Conservation (phyloP, 2,113 vertebrate genomes). For the Nesospiza acunhae region DNA sequence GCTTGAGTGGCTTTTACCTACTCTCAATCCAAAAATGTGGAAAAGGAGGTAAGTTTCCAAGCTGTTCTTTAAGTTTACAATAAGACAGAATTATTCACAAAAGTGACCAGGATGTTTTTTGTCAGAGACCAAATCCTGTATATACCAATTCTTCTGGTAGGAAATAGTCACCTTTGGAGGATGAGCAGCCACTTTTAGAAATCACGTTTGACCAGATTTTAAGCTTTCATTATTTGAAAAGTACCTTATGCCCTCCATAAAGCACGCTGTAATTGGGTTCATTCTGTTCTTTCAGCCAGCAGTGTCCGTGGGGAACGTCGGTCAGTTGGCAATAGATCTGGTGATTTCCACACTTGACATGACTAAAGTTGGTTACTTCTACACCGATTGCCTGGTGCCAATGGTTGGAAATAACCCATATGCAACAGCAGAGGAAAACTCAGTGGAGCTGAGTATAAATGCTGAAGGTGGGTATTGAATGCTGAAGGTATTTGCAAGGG, state of each 20-base stretch:
- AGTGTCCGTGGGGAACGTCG: constrained; percentile 94
- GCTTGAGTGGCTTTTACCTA: not conserved
- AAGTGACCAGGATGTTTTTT: not conserved
- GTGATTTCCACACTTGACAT: constrained; percentile 89
- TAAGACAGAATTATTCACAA: not conserved
- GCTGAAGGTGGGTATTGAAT: constrained; percentile 84
- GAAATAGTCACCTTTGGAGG: not conserved
- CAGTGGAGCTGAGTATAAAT: constrained; percentile 84
- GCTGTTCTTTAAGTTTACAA: not conserved
- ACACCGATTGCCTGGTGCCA: constrained; percentile 91
- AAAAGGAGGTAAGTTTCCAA: not conserved
- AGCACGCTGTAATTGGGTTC: not conserved
- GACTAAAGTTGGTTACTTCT: constrained; percentile 87
- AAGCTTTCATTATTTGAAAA: not conserved
- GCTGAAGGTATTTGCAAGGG: not conserved
- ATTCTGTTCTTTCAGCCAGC: constrained; percentile 83
- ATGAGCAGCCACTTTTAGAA: not conserved
- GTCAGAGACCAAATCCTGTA: not conserved
- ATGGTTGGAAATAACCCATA: constrained; percentile 95
- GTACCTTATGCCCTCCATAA: not conserved
- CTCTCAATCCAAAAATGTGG: not conserved
- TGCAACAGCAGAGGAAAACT: constrained; percentile 78
- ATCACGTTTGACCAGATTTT: not conserved
- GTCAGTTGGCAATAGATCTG: constrained; percentile 90
- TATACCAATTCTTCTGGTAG: not conserved